phyloP scores from a whole-genome alignment of 2,113 vertebrate species.

The Corythoichthys haematopterus region DNA sequence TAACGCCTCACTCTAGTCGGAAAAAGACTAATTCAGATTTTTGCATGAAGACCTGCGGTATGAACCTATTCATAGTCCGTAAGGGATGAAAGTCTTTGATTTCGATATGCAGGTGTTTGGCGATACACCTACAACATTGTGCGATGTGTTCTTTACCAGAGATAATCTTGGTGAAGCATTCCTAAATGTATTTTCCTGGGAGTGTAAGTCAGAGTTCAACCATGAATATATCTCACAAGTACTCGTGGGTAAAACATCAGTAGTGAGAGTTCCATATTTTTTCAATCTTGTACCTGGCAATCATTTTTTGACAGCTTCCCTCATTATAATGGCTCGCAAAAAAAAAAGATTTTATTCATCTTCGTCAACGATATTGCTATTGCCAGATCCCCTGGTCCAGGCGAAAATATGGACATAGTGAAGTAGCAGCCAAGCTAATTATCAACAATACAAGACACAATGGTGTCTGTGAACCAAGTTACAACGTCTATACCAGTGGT shows the following conservation, averaged over 20 bases:
- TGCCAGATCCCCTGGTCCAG: not conserved
- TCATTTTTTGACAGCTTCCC: not conserved
- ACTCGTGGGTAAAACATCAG: not conserved
- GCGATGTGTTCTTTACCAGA: not conserved
- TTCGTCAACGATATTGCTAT: not conserved
- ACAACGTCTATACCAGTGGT: too few relatives aligned
- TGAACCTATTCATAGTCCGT: not conserved
- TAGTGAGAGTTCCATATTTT: not conserved
- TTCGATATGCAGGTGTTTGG: not conserved
- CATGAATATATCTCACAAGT: not conserved
- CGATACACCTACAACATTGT: not conserved
- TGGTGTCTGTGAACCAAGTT: not conserved
- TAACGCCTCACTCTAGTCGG: too few relatives aligned
- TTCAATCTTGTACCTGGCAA: not conserved
- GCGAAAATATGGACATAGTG: too few relatives aligned
- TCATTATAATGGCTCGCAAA: not conserved
- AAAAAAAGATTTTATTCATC: not conserved
- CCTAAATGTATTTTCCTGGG: not conserved
- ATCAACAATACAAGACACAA: not conserved
- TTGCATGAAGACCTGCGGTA: too few relatives aligned
- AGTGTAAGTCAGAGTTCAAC: not conserved
- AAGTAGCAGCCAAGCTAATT: not conserved
- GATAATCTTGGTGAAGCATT: not conserved
- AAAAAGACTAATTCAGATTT: too few relatives aligned
- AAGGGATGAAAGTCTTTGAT: not conserved